Conservation (phyloP, 2,888 invertebrate species). For the Xestia c-nigrum region DNA sequence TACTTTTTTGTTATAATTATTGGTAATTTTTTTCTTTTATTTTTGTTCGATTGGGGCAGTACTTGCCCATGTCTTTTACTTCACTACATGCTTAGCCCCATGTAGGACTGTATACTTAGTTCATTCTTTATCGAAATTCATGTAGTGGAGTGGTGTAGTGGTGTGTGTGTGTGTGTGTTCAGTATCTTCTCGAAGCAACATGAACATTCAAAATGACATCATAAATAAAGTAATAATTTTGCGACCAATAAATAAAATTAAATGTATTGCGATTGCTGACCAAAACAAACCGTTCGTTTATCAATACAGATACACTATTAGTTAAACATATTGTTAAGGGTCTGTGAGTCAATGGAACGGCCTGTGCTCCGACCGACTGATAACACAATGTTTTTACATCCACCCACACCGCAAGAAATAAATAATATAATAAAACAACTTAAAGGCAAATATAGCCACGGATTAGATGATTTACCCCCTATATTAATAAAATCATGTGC, state of each 20-base stretch:
- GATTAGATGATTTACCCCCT: too few species aligned
- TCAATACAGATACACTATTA: slow-evolving; percentile 37
- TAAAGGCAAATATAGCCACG: too few species aligned
- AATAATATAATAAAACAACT: neutral
- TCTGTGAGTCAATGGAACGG: slow-evolving; percentile 82
- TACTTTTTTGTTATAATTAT: too few species aligned
- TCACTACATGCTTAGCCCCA: too few species aligned
- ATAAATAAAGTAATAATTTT: slow-evolving; percentile 17
- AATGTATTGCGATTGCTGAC: slow-evolving; percentile 19
- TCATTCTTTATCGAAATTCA: slow-evolving; percentile 9
- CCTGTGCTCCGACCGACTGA: too few species aligned
- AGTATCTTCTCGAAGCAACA: neutral
- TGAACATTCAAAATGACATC: slow-evolving; percentile 9
- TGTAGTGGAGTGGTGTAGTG: too few species aligned
- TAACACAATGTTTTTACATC: neutral
- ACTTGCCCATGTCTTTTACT: too few species aligned
- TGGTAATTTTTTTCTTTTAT: too few species aligned
- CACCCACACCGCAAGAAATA: neutral
- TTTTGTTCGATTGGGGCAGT: too few species aligned
- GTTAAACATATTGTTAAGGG: slow-evolving; percentile 64
- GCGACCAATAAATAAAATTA: slow-evolving; percentile 32
- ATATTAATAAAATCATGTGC: too few species aligned
- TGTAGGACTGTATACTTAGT: neutral
- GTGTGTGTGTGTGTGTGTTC: too few species aligned
- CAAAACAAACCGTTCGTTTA: slow-evolving; percentile 42